phyloP scores from a whole-genome alignment of 2,888 invertebrate genomes.

The Orchesella flavescens region DNA sequence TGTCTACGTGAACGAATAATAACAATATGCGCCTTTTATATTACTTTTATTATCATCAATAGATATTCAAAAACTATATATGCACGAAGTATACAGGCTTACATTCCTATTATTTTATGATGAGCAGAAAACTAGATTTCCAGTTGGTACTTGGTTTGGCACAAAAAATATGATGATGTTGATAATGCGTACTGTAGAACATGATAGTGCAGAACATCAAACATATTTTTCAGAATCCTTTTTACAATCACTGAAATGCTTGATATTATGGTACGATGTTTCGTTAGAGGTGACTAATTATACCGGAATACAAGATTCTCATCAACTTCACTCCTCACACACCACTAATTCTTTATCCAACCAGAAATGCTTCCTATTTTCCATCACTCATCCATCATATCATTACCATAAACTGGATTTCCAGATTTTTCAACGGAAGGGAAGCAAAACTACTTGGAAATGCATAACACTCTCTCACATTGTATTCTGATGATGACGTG shows the following conservation, averaged over 20 bases:
- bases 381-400: slow-evolving; percentile 43
- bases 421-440: slow-evolving; percentile 61
- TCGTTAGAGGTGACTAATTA: slow-evolving; percentile 62
- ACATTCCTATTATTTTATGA: slow-evolving; percentile 30
- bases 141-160: slow-evolving; percentile 28
- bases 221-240: background rate
- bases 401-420: slow-evolving; percentile 46
- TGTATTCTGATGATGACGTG: too few species aligned
- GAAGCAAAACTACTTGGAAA: slow-evolving; percentile 50
- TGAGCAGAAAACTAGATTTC: slow-evolving; percentile 55
- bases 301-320: slow-evolving; percentile 61
- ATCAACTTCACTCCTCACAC: slow-evolving; percentile 50
- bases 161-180: slow-evolving; percentile 31
- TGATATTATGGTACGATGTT: background rate
- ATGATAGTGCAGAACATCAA: background rate
- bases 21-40: slow-evolving; percentile 13
- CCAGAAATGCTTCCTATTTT: slow-evolving; percentile 23
- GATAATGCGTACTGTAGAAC: slow-evolving; percentile 17
- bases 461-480: background rate
- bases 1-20: slow-evolving; percentile 45
- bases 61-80: slow-evolving; percentile 11
- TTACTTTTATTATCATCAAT: slow-evolving; percentile 22
- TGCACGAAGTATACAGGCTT: background rate
- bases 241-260: background rate
- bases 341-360: slow-evolving; percentile 36